Base-by-base conservation (phyloP, 2,113 vertebrate species). In the Colossoma macropomum region DNA sequence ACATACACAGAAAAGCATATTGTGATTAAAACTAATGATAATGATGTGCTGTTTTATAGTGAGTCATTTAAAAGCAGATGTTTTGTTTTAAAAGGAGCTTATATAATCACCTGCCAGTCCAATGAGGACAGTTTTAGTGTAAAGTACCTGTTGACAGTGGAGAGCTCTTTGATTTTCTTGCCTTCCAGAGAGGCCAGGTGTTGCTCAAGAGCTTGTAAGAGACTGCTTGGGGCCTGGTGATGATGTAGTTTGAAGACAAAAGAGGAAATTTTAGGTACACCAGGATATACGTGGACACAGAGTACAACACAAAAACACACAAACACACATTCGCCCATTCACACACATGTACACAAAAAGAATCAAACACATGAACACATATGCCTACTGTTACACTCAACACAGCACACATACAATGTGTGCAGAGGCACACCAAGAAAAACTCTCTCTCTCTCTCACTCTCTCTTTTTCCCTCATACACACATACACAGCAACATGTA, bases 121-220 rank as follows among this genome's bases (percentile, higher is more conserved):
- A 45, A 70, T n/a, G 68, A 70, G 34, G 68, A 70, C 34, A 81
- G 80, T 63, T 75, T 34, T 13, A 68, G 28, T 63, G 16, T 71
- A 45, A 54, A 62, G 41, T 93, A 99, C 98, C 96, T 94, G 93
- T 95, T 96, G 87, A 95, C 92, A 74, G 92, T 90, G 0, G 95
- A 95, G 73, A 95, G 87, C 78, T 97, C 95, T 89, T 97, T 97
- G 75, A 96, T 96, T 90, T 97, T 97, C 92, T 96, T 96, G 79
- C 97, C 95, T 91, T 99, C 97, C 92, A 99, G 93, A 86, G 97
- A 99, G 92, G 95, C 96, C 92, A 98, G 91, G 90, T 99, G 97
- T 85, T 98, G 96, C 90, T 97, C 96, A 88, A 99, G 90, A 86
- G 97, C 96, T 94, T 98, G 97, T 90, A 97, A 93, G 86, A 98